A percentile compares a stretch with the other conserved stretches of the same genome.
These are phyloP conservation scores for Platynereis dumerilii DNA, from an alignment of 2,888 invertebrate species.

Conservation along the genomic window DNA sequence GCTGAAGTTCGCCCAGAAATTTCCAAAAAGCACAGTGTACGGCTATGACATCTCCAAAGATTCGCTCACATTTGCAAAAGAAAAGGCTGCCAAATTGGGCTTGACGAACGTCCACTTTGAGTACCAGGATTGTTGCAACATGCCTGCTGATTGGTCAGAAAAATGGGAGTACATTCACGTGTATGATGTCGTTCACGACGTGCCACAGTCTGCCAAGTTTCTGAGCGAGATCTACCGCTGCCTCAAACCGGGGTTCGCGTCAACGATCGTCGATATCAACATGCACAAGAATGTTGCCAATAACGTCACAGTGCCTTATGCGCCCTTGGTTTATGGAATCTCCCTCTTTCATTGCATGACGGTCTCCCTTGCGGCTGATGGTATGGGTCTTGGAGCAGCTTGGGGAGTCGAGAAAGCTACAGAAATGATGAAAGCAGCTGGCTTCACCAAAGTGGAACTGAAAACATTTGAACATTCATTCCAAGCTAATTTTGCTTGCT, in stretches of 20 bases:
- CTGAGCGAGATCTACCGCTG: slow-evolving; percentile 8
- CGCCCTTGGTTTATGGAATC: slow-evolving; percentile 9
- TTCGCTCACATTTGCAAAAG: background rate
- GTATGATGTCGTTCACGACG: slow-evolving; percentile 18
- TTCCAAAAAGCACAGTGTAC: slow-evolving; percentile 2
- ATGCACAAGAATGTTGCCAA: background rate
- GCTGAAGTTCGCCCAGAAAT: slow-evolving; percentile 6
- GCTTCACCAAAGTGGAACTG: background rate
- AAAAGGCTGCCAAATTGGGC: background rate
- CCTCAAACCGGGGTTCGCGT: slow-evolving; percentile 11
- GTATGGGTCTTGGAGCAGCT: slow-evolving; percentile 14
- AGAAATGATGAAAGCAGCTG: slow-evolving; percentile 5
- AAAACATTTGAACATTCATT: too few relatives aligned
- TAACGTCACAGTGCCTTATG: slow-evolving; percentile 7
- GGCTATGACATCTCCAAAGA: slow-evolving; percentile 12
- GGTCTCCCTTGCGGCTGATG: slow-evolving; percentile 13
- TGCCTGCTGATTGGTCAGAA: slow-evolving; percentile 12
- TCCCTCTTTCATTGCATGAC: slow-evolving; percentile 24
- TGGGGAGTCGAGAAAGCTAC: slow-evolving; percentile 19
- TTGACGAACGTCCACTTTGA: slow-evolving; percentile 6
- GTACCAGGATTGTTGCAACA: slow-evolving; percentile 14
- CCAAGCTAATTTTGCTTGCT: too few relatives aligned
- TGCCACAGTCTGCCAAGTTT: slow-evolving; percentile 5
- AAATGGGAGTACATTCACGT: slow-evolving; percentile 8
- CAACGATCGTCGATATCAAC: slow-evolving; percentile 10